phyloP scores from a whole-genome alignment of 2,797 vertebrate species.

The Semotilus atromaculatus region DNA sequence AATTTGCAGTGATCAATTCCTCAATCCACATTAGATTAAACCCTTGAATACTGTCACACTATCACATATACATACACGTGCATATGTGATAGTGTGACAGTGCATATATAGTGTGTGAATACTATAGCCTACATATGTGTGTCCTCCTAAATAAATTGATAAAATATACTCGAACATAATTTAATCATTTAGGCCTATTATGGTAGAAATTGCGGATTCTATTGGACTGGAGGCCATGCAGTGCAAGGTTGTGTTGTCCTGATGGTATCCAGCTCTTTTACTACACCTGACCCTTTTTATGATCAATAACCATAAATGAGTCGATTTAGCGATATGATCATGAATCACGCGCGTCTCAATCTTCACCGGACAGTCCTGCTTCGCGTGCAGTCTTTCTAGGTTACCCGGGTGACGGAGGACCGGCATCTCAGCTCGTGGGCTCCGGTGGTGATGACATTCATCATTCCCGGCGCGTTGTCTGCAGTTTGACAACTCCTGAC shows the following conservation, averaged over 20 bases:
- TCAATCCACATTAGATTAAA: not conserved
- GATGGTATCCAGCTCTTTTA: conserved; percentile 2
- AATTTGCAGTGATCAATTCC: not conserved
- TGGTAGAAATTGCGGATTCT: not conserved
- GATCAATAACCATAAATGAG: conserved; percentile 45
- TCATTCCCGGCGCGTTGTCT: conserved; percentile 43
- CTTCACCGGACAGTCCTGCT: conserved; percentile 38
- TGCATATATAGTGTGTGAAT: too few species aligned
- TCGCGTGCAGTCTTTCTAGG: conserved; percentile 32
- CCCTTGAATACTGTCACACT: too few species aligned
- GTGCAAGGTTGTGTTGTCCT: not conserved
- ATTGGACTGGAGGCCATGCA: conserved; percentile 5
- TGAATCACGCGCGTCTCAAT: conserved; percentile 40
- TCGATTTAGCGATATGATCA: conserved; percentile 38
- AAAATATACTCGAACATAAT: too few species aligned
- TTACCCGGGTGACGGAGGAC: conserved; percentile 42
- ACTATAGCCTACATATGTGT: too few species aligned
- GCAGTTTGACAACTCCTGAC: conserved; percentile 52
- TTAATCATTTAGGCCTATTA: not conserved
- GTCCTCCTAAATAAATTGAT: too few species aligned
- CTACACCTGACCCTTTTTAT: conserved; percentile 33
- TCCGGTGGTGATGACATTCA: conserved; percentile 46
- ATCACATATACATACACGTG: too few species aligned
- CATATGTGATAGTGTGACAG: too few species aligned
- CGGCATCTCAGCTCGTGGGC: conserved; percentile 15